Evolutionary conservation across 2,113 vertebrate genomes (phyloP), one percentile per base, ranked within the genome.

Genomic region (Proterorhinus semilunaris): DNA sequence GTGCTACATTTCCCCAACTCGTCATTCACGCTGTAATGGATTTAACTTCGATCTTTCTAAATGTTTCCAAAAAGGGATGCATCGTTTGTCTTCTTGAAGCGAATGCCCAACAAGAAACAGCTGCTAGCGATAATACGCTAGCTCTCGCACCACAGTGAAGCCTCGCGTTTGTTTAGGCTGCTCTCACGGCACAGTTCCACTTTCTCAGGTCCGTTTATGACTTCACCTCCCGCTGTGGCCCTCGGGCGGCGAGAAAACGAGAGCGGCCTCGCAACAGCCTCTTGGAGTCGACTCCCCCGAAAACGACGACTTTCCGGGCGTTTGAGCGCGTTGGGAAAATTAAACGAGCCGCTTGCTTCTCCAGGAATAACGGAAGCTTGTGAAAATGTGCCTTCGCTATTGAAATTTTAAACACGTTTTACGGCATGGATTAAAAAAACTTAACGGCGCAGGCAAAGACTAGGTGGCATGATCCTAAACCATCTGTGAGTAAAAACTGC

Each of bases 171-270:
- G 80, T 27, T 65, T 79, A 84, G 83, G 76, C 80, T 83, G 75
- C 82, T 82, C 69, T 71, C 86, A 87, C 57, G 82, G 76, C 74
- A 69, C 78, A 57, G 81, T 83, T 90, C 81, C 75, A 86, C 73
- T 78, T 84, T 90, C 80, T 79, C 85, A 88, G 83, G 84, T 86
- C 81, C 80, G 79, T 83, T 86, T 86, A 91, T 93, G 91, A 93
- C 86, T 87, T 92, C 91, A 92, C 84, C 88, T 90, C 88, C 87
- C 80, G 82, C 64, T 62, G 87, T 79, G 86, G 74, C 83, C 88
- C 80, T 88, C 67, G 15, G 85, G 83, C 80, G 73, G 81, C 47
- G 68, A 65, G 81, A 85, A 91, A 91, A 92, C 88, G 90, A 86
- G 86, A 64, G n/a, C 78, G 36, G 82, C 77, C 76, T 86, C 82